These are phyloP conservation scores for Molothrus ater DNA, from an alignment of 2,797 vertebrate species.

Conservation along the genomic window DNA sequence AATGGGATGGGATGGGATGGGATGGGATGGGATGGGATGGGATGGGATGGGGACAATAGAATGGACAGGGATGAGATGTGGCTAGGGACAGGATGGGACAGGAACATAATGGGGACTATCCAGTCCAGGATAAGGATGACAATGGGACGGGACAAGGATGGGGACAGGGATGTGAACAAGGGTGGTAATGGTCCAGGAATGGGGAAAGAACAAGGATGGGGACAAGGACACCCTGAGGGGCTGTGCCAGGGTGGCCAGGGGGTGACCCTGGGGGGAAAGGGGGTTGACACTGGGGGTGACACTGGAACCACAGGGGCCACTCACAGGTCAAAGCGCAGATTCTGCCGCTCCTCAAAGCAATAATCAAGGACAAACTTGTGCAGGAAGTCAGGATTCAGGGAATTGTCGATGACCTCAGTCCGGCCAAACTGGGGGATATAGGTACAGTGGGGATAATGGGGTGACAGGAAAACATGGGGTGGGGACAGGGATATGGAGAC, in stretches of 20 bases:
- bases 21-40: no score
- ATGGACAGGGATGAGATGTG: neutral
- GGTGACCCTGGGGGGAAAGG: neutral
- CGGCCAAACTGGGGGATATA: constrained; percentile 85
- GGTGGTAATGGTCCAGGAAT: neutral
- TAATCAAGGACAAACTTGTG: constrained; percentile 95
- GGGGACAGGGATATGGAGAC: neutral
- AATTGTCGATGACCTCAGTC: constrained; percentile 95
- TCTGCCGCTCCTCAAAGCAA: constrained; percentile 97
- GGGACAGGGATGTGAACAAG: neutral
- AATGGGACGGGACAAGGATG: neutral
- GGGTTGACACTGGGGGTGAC: neutral
- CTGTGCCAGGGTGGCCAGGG: neutral
- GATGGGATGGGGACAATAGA: neutral
- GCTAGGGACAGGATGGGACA: neutral
- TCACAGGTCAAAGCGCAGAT: constrained; percentile 95
- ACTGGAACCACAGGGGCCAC: constrained; percentile 42
- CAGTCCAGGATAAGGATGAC: neutral
- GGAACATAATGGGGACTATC: neutral
- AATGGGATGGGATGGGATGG: neutral
- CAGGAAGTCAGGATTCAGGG: constrained; percentile 93
- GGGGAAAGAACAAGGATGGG: neutral
- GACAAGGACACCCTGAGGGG: neutral
- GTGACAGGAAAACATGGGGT: neutral
- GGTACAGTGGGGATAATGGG: neutral